A percentile compares a stretch with the other conserved stretches of the same genome.
These are phyloP conservation scores for Bombus vancouverensis DNA, from an alignment of 1,140 invertebrate species.

Conservation along the genomic window DNA sequence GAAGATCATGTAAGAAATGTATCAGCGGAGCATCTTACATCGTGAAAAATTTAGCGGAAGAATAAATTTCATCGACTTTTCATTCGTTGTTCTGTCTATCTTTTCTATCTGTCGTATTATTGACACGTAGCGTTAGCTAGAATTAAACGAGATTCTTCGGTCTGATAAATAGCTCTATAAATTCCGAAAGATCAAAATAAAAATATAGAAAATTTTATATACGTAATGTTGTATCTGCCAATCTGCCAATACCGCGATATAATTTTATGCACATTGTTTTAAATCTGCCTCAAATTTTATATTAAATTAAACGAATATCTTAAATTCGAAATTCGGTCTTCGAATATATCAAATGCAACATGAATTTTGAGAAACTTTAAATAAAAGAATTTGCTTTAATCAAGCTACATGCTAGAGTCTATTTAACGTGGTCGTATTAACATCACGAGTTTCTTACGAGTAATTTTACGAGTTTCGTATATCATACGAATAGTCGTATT, in stretches of 20 bases:
- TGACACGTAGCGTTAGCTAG: too few relatives aligned
- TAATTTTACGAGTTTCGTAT: neutral
- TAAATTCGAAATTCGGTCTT: too few relatives aligned
- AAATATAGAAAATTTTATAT: too few relatives aligned
- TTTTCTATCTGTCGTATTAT: neutral
- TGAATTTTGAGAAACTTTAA: neutral
- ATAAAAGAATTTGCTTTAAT: neutral
- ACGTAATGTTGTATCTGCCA: too few relatives aligned
- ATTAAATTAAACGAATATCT: too few relatives aligned
- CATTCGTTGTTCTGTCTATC: too few relatives aligned
- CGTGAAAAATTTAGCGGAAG: neutral
- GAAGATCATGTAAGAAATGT: too few relatives aligned
- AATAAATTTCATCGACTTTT: neutral
- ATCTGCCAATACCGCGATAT: too few relatives aligned
- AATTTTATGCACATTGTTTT: too few relatives aligned
- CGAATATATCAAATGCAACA: neutral
- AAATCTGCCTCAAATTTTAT: too few relatives aligned
- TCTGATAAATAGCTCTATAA: neutral
- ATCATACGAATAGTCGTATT: neutral
- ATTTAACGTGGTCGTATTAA: neutral
- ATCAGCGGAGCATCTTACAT: neutral
- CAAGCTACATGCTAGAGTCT: neutral
- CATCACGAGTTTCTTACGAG: too few relatives aligned
- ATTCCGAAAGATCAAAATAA: neutral
- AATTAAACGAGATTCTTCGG: neutral